Evolutionary conservation across 1,140 invertebrate species (phyloP).

Genomic region (Diachasma alloeum): DNA sequence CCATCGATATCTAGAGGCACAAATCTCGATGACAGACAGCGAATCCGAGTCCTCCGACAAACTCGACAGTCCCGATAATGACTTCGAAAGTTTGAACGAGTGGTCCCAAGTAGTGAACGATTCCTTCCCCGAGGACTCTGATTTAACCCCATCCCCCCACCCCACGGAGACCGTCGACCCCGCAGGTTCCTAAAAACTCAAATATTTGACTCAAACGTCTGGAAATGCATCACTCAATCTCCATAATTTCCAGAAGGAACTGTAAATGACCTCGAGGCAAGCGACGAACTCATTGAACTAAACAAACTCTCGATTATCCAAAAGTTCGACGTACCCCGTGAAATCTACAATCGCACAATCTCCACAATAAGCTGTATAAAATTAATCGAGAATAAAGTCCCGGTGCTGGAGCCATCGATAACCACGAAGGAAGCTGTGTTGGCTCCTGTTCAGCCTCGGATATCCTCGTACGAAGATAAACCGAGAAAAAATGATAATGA

Average conservation of each 20-base stretch:
- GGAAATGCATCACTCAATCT: background rate
- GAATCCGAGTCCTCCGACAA: background rate
- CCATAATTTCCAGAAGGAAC: background rate
- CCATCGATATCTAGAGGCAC: background rate
- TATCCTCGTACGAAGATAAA: conserved; percentile 15
- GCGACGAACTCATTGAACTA: background rate
- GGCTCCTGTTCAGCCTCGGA: background rate
- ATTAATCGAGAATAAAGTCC: background rate
- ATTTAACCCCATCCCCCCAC: background rate
- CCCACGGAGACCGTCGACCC: background rate
- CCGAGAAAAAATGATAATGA: background rate
- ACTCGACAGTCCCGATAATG: background rate
- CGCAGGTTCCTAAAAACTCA: background rate
- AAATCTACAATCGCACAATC: background rate
- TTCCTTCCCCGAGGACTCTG: background rate
- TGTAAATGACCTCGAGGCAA: background rate
- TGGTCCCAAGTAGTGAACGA: background rate
- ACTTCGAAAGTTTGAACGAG: background rate
- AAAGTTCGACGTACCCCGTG: background rate
- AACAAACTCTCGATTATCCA: background rate
- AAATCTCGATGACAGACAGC: background rate
- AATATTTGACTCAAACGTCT: background rate
- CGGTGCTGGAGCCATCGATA: background rate
- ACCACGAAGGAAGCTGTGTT: conserved; percentile 15
- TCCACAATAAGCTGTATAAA: background rate